Evolutionary conservation across 2,113 vertebrate genomes (phyloP), one percentile per base, ranked within the genome.

Genomic region (Dicentrarchus labrax): DNA sequence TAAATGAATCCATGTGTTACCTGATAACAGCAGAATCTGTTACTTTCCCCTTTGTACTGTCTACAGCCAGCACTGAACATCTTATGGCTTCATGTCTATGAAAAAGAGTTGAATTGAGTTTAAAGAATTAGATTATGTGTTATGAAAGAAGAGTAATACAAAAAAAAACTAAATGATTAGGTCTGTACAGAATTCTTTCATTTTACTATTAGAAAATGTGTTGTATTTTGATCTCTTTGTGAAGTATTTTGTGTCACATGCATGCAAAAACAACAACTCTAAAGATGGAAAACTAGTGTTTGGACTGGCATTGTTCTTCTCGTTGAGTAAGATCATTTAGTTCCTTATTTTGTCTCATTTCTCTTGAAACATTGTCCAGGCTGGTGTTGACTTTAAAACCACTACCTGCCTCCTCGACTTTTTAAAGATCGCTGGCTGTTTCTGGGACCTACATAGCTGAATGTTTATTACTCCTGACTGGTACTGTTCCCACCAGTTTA

Each of bases 1-100:
- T 83, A 71, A 76, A 53, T 79, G 61, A 78, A 62, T 65, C 72
- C 76, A 78, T 48, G 64, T 74, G 84, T 73, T 64, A 65, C 38
- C 19, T 38, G 36, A 78, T 12, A 41, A 41, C 22, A 2, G 38
- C 13, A 71, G 36, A 36, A 47, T 24, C 48, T 45, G 13, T 38
- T 47, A 10, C 19, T 48, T 53, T 59, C 68, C 41, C 68, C 43
- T 71, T 10, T 17, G 60, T 17, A 2, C 8, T 1, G 19, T 72
- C 66, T 69, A 38, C 66, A 43, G 53, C 12, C 53, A 45, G 62
- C 21, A 47, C 22, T 21, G 22, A 62, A 19, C 22, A 38, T 43
- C 48, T 54, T 43, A 17, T 0, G 5, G 48, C 38, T 54, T 45
- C 7, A 12, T 61, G 4, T 67, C 48, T 10, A 12, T 16, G 0